These are phyloP conservation scores for Crotalus tigris DNA, from an alignment of 2,113 vertebrate genomes.

Conservation along the genomic window DNA sequence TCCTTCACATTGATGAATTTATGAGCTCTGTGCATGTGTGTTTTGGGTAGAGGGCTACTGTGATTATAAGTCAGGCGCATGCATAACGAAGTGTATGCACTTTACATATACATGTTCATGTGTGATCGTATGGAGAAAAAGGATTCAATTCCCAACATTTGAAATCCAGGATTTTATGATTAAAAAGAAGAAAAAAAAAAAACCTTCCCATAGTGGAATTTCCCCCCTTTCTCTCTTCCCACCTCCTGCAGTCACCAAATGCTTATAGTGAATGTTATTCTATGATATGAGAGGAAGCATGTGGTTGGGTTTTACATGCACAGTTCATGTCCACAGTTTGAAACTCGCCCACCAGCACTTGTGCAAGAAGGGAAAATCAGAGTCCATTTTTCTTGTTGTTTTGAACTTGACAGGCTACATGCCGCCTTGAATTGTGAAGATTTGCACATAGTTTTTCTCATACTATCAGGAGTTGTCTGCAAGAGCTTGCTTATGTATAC, in stretches of 20 bases:
- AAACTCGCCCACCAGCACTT: neutral
- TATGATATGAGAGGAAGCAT: neutral
- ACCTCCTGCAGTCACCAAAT: neutral
- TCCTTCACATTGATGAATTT: neutral
- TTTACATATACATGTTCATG: neutral
- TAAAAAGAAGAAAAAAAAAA: neutral
- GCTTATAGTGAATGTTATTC: neutral
- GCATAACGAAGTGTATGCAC: neutral
- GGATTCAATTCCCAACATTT: neutral
- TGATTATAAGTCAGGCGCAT: neutral
- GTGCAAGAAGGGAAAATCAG: neutral
- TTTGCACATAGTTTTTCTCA: neutral
- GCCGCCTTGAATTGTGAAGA: neutral
- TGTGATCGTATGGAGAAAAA: neutral
- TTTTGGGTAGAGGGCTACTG: neutral
- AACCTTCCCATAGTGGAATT: neutral
- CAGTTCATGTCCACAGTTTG: neutral
- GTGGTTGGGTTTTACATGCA: neutral
- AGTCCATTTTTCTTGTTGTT: neutral
- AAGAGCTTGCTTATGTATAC: neutral
- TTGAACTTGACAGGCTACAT: neutral
- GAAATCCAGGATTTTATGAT: neutral
- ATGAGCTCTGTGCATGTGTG: neutral
- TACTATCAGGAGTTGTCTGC: neutral
- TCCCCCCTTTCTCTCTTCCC: neutral